These are phyloP conservation scores for Felis catus DNA, from an alignment of 2,113 vertebrate species.

Conservation along the genomic window F.catus_Fca126_mat1.0 CM031428.1:27730501-27731000, in stretches of 20 bases:
- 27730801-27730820: not conserved
- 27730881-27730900: not conserved
- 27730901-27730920: constrained; percentile 32
- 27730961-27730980: constrained; percentile 61
- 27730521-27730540: not conserved
- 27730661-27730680: not conserved
- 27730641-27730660: not conserved
- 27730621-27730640: not conserved
- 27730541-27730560: not conserved
- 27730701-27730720: not conserved
- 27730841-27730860: not conserved
- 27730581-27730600: not conserved
- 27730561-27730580: not conserved
- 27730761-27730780: not conserved
- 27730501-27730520: not conserved
- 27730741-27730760: not conserved
- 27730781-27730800: not conserved
- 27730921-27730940: constrained; percentile 52
- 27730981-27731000: not conserved
- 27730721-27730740: not conserved
- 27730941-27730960: constrained; percentile 82
- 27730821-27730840: not conserved
- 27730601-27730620: not conserved
- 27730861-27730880: not conserved
- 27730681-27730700: not conserved